Percentiles rank a stretch among this genome's conserved stretches.
Conservation (phyloP, 2,888 invertebrate genomes). For the Acronicta alni region DNA sequence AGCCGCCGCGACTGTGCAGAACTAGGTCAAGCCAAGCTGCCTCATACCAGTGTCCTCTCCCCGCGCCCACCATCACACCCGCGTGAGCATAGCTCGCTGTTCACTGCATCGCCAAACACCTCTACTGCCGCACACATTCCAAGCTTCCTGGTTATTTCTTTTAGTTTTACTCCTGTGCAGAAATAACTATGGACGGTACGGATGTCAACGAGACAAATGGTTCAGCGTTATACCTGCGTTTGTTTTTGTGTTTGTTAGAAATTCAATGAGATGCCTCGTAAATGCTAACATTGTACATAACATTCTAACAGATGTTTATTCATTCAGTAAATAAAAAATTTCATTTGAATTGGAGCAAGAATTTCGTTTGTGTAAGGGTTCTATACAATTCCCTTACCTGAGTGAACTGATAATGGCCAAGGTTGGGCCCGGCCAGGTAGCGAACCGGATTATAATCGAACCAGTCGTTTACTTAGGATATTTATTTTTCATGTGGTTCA, state of each 20-base stretch:
- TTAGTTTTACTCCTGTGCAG: constrained; percentile 44
- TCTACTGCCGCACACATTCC: constrained; percentile 65
- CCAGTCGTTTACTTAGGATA: constrained; percentile 63
- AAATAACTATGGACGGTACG: constrained; percentile 34
- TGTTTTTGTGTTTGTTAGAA: constrained; percentile 13
- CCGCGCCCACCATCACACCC: constrained; percentile 65
- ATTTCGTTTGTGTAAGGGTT: constrained; percentile 66
- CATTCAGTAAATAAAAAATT: constrained; percentile 62
- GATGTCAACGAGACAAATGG: constrained; percentile 18
- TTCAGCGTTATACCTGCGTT: constrained; percentile 10
- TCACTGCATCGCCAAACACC: constrained; percentile 59
- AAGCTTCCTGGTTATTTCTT: constrained; percentile 64
- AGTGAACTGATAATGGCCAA: constrained; percentile 72
- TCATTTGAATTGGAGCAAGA: constrained; percentile 62
- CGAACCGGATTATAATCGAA: constrained; percentile 78
- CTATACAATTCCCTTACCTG: constrained; percentile 80
- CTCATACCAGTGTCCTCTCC: constrained; percentile 71
- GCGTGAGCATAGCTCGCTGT: constrained; percentile 52
- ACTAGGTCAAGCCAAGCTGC: constrained; percentile 85
- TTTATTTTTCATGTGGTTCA: constrained; percentile 53
- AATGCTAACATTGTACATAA: constrained; percentile 28
- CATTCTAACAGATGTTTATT: constrained; percentile 66
- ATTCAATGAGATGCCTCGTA: constrained; percentile 14
- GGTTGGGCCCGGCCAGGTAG: constrained; percentile 79
- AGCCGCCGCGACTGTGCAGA: constrained; percentile 82